Percentiles rank a stretch among this genome's conserved stretches.
Evolutionary conservation across 2,113 vertebrate species (phyloP).

Genomic region (Castor canadensis): DNA sequence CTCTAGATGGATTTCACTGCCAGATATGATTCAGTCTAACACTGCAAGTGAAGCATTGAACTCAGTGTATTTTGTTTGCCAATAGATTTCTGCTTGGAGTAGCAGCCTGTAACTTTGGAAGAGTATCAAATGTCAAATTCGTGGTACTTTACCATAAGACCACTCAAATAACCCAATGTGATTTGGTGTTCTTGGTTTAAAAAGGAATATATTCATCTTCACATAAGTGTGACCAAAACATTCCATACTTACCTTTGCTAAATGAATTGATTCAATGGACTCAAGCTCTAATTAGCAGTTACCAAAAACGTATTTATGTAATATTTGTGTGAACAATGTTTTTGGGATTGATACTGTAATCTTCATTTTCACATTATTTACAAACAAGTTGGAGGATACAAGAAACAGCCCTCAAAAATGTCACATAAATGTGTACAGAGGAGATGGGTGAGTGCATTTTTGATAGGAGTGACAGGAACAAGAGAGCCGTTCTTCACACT

Average conservation of each 20-base stretch:
- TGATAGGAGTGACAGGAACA: background rate
- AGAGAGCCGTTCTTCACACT: conserved; percentile 33
- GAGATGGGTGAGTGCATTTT: conserved; percentile 13
- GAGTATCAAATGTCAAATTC: conserved; percentile 32
- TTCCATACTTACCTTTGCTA: background rate
- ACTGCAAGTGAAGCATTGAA: conserved; percentile 56
- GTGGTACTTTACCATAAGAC: conserved; percentile 18
- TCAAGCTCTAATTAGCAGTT: background rate
- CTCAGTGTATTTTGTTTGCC: conserved; percentile 27
- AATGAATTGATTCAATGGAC: background rate
- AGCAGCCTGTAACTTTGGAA: conserved; percentile 36
- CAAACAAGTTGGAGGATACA: background rate
- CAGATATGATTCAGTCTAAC: conserved; percentile 63
- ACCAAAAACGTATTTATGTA: background rate
- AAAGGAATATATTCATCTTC: conserved; percentile 38
- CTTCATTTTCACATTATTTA: background rate
- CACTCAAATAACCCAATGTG: background rate
- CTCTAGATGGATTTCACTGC: conserved; percentile 71
- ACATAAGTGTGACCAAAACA: background rate
- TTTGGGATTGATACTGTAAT: background rate
- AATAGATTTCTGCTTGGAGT: conserved; percentile 55
- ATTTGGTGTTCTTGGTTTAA: background rate
- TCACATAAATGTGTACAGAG: conserved; percentile 17
- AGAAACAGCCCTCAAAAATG: background rate
- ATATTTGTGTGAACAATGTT: background rate